These are phyloP conservation scores for Cervus canadensis DNA, from an alignment of 2,113 vertebrate species.

Conservation along the genomic window DNA sequence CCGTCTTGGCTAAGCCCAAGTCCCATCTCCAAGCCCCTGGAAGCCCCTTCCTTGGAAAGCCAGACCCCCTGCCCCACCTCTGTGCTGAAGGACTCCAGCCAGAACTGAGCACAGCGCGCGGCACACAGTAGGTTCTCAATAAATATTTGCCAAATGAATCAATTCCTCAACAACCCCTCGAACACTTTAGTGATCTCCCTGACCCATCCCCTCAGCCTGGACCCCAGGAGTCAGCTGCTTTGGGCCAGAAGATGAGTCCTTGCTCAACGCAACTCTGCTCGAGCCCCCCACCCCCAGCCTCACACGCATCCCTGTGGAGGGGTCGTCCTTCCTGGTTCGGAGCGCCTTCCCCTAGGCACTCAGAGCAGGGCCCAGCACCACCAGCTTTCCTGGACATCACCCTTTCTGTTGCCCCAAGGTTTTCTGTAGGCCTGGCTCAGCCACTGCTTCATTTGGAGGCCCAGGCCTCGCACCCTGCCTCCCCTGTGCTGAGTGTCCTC, in stretches of 20 bases:
- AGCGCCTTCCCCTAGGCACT: background rate
- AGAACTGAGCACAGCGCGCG: background rate
- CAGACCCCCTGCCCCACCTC: background rate
- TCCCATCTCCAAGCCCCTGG: background rate
- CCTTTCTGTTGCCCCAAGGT: background rate
- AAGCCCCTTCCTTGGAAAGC: background rate
- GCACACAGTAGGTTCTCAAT: background rate
- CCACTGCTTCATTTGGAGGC: background rate
- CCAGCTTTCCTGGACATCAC: background rate
- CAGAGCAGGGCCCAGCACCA: background rate
- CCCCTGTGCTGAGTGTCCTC: background rate
- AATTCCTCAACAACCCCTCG: background rate
- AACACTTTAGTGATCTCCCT: background rate
- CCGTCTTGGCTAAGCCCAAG: background rate
- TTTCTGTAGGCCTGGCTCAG: background rate
- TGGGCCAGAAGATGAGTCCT: background rate
- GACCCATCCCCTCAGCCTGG: background rate
- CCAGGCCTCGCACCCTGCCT: accelerated
- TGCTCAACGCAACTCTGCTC: background rate
- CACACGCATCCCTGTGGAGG: background rate
- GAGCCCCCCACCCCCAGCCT: accelerated
- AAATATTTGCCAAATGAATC: background rate
- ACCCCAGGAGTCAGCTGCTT: background rate
- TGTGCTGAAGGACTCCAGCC: accelerated
- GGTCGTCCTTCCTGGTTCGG: accelerated